These are phyloP conservation scores for Xestia c-nigrum DNA, from an alignment of 2,888 invertebrate genomes.

Conservation along the genomic window DNA sequence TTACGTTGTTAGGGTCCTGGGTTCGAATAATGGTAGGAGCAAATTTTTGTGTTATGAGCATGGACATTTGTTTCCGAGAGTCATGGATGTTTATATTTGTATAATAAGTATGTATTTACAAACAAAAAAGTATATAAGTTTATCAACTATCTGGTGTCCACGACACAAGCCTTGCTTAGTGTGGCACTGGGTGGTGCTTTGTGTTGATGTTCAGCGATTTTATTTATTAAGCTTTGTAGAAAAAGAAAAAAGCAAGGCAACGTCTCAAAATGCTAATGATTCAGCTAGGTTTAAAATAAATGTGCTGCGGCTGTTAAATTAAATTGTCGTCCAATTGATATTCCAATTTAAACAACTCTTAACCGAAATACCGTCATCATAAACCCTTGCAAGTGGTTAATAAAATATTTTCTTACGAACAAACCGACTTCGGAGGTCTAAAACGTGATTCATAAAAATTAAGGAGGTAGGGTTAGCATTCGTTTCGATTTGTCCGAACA, in stretches of 20 bases:
- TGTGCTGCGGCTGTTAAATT: neutral
- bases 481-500: neutral
- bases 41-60: no score
- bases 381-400: constrained; percentile 52
- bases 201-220: no score
- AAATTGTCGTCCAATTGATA: constrained; percentile 39
- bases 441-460: constrained; percentile 67
- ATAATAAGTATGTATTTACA: no score
- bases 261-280: neutral
- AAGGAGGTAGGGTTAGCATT: constrained; percentile 34
- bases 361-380: constrained; percentile 37
- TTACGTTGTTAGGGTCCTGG: no score
- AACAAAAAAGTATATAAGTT: no score
- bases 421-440: constrained; percentile 41
- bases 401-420: constrained; percentile 53
- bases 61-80: no score
- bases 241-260: neutral
- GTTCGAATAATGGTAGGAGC: no score
- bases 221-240: no score
- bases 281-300: neutral
- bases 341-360: constrained; percentile 12
- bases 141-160: no score
- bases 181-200: no score
- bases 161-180: no score
- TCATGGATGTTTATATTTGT: no score